Evolutionary conservation across 2,888 invertebrate genomes (phyloP).

Genomic region (Tipula confusa): DNA sequence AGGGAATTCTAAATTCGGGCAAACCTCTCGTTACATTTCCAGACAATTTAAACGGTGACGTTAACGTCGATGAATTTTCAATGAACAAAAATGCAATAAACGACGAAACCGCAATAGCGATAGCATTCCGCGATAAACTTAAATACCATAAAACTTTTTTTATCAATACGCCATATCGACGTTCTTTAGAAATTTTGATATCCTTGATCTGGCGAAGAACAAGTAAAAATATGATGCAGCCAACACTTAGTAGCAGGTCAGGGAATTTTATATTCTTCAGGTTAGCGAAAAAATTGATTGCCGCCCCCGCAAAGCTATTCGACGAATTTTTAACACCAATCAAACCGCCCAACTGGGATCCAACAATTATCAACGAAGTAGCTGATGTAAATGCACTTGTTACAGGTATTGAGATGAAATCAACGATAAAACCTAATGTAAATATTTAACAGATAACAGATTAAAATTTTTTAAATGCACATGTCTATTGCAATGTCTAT

Average conservation of each 20-base stretch:
- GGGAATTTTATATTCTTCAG: conserved; percentile 53
- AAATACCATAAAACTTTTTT: conserved; percentile 65
- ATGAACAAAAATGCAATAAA: conserved; percentile 55
- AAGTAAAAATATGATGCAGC: conserved; percentile 63
- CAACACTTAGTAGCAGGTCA: conserved; percentile 63
- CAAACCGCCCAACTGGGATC: conserved; percentile 69
- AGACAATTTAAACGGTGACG: conserved; percentile 61
- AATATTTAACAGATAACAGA: background rate
- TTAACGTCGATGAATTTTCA: conserved; percentile 43
- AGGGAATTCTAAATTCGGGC: conserved; percentile 64
- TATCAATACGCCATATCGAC: conserved; percentile 44
- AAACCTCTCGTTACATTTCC: conserved; percentile 64
- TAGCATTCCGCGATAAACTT: conserved; percentile 73
- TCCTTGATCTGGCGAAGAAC: conserved; percentile 53
- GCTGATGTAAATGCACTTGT: conserved; percentile 82
- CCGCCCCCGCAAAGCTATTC: conserved; percentile 61
- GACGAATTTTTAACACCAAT: conserved; percentile 66
- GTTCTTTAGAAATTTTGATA: background rate
- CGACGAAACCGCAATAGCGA: conserved; percentile 65
- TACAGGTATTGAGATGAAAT: conserved; percentile 78
- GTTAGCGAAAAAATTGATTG: conserved; percentile 52
- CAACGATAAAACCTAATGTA: conserved; percentile 70
- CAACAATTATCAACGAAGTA: conserved; percentile 72
- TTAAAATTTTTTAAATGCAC: background rate
- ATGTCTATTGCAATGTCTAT: background rate